Base-by-base conservation (phyloP, 2,113 vertebrate species). In the Dendrocopos noguchii region DNA sequence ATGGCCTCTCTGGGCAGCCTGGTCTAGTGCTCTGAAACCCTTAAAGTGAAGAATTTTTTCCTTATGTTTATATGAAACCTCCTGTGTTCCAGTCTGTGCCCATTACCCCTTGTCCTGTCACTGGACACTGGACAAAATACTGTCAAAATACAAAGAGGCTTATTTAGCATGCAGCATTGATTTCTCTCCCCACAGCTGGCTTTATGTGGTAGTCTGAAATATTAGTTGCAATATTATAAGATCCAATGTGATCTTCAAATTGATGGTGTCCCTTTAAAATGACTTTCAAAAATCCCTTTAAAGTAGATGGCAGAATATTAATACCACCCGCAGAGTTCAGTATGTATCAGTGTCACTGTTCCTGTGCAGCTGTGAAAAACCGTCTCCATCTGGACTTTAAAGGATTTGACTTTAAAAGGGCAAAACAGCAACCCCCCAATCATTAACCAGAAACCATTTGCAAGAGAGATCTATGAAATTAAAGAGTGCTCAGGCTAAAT, bases 381-480 rank as follows among this genome's bases (percentile, higher is more conserved):
- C 78, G 39, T 80, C 88, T 91, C 90, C 95, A 91, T 96, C 92
- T 97, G 96, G 97, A 96, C 90, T 93, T 93, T 64, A 87, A 96
- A 95, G 97, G 87, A 91, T 95, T 80, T 93, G 33, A 89, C 87
- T 96, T 97, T 75, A 95, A 95, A 95, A 91, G 90, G 34, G 60
- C 59, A 87, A 88, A 93, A 18, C 83, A 85, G 72, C 76, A 74
- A 80, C 1, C 27, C 61, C 66, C 88, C 7, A 6, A 93, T 96
- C 96, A 92, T 97, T 97, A 97, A 92, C 57, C 84, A 81, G 92
- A 76, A 94, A 88, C 80, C 81, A 31, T 82, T 94, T 93, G 92
- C 97, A 96, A 89, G 28, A 88, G 91, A 94, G 88, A 95, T 92
- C 90, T 90, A 76, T 88, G 96, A 96, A 97, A 98, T 97, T 96